phyloP scores from a whole-genome alignment of 2,113 vertebrate species.

The Corvus cornix region DNA sequence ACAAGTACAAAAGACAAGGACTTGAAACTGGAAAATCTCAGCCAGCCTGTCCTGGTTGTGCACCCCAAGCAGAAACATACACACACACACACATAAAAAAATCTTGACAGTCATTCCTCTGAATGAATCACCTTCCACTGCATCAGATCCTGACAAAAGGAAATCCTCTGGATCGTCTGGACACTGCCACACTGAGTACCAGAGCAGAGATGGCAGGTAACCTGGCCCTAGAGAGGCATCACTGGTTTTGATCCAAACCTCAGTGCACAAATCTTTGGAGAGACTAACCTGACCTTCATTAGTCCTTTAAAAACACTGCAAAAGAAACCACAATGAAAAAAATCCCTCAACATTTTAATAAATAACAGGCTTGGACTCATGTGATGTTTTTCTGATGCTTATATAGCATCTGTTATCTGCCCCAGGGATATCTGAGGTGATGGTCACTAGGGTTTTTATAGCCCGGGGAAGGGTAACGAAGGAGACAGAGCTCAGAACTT shows the following conservation, averaged over 20 bases:
- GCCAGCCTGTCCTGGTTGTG: background rate
- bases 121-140: background rate
- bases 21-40: slow-evolving; percentile 7
- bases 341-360: background rate
- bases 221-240: background rate
- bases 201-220: background rate
- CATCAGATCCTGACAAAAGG: background rate
- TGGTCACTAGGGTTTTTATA: background rate
- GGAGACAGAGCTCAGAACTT: background rate
- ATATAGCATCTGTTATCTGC: background rate
- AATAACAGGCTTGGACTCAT: background rate
- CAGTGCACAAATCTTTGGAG: background rate
- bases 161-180: background rate
- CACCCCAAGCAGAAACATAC: background rate
- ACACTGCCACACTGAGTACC: accelerated
- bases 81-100: background rate
- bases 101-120: accelerated
- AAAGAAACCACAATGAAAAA: background rate
- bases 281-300: background rate
- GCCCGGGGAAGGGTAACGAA: background rate
- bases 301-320: background rate
- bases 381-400: background rate
- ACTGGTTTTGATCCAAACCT: accelerated
- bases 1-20: background rate
- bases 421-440: background rate